phyloP scores from a whole-genome alignment of 2,797 vertebrate genomes.

The Morus bassanus region DNA sequence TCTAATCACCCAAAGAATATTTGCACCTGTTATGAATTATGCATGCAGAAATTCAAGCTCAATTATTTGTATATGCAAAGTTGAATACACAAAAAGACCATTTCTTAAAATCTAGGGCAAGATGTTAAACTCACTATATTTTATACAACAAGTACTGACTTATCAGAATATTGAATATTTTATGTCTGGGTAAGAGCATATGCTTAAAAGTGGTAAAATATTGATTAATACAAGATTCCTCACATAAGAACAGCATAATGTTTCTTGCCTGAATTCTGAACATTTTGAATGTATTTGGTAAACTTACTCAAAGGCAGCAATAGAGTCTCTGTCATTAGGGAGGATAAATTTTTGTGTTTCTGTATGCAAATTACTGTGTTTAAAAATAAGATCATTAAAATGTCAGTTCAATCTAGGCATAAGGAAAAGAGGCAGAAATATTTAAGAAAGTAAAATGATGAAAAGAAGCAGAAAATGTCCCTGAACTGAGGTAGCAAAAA shows the following conservation, averaged over 20 bases:
- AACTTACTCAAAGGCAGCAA: not conserved
- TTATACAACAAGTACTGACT: conserved; percentile 6
- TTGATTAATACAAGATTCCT: not conserved
- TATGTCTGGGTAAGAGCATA: not conserved
- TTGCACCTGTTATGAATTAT: conserved; percentile 53
- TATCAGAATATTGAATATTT: conserved; percentile 35
- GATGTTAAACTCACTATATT: conserved; percentile 21
- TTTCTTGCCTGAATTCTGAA: not conserved
- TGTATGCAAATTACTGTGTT: not conserved
- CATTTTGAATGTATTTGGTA: not conserved
- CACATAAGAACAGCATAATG: not conserved
- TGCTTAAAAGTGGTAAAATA: conserved; percentile 6
- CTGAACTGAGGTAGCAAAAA: not conserved
- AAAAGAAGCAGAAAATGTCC: not conserved
- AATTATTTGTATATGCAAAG: conserved; percentile 45
- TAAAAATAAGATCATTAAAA: not conserved
- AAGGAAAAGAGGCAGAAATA: not conserved
- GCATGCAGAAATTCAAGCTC: conserved; percentile 4
- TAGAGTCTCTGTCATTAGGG: not conserved
- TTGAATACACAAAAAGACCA: conserved; percentile 4
- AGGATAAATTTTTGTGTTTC: not conserved
- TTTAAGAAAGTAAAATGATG: not conserved
- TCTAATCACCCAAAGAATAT: conserved; percentile 45
- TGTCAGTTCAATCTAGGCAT: not conserved
- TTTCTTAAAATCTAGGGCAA: conserved; percentile 46